Percentiles rank a stretch among this genome's conserved stretches.
Evolutionary conservation across 2,888 invertebrate species (phyloP).

Genomic region (Agrotis puta): DNA sequence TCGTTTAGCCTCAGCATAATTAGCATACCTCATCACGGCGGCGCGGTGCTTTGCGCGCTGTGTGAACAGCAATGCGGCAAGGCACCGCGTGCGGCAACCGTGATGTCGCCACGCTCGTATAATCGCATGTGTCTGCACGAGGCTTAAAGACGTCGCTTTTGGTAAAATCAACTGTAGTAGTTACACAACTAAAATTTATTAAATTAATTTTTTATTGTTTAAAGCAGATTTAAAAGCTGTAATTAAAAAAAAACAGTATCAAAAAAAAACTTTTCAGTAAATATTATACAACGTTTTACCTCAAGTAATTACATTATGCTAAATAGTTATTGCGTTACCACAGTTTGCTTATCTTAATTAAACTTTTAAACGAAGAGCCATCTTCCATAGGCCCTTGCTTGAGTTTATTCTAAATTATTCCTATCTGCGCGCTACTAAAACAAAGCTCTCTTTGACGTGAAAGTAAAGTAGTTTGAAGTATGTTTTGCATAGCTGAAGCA

Average conservation of each 20-base stretch:
- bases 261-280: not conserved
- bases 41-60: too few relatives aligned
- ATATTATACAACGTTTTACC: not conserved
- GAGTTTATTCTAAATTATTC: conserved; percentile 40
- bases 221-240: too few relatives aligned
- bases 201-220: too few relatives aligned
- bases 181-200: too few relatives aligned
- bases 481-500: conserved; percentile 15
- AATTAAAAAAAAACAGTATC: too few relatives aligned
- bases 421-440: conserved; percentile 4
- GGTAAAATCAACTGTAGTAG: not conserved
- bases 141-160: not conserved
- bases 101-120: too few relatives aligned
- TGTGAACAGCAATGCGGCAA: too few relatives aligned
- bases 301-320: conserved; percentile 12
- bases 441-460: conserved; percentile 17
- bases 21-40: too few relatives aligned
- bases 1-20: too few relatives aligned
- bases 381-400: not conserved
- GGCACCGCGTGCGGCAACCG: too few relatives aligned
- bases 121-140: too few relatives aligned
- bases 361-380: conserved; percentile 19
- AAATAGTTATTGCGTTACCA: not conserved
- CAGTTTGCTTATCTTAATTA: conserved; percentile 18
- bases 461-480: conserved; percentile 29